Conservation (phyloP, 2,113 vertebrate species). For the Raphicerus campestris region DNA sequence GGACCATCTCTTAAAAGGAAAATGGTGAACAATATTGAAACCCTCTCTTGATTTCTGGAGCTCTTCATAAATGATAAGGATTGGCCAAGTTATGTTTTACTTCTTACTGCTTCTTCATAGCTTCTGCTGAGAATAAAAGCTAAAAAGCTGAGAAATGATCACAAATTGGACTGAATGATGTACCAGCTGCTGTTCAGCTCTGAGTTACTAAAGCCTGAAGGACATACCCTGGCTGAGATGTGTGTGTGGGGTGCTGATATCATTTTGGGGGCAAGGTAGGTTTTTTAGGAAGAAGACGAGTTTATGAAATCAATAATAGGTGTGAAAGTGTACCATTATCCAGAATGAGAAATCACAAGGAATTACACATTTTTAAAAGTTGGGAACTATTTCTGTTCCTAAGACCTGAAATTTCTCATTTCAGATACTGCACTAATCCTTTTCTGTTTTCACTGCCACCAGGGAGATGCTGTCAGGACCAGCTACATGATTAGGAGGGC, state of each 20-base stretch:
- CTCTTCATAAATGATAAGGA: conserved; percentile 1
- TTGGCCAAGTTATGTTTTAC: neutral
- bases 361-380: neutral
- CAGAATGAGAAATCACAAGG: neutral
- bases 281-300: neutral
- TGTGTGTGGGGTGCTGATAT: neutral
- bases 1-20: neutral
- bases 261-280: neutral
- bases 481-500: neutral
- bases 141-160: conserved; percentile 21
- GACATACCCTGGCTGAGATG: neutral
- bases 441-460: neutral
- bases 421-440: neutral
- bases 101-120: neutral
- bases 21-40: neutral
- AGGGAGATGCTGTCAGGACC: neutral
- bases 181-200: neutral
- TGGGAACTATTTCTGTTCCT: neutral
- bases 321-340: neutral
- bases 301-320: neutral
- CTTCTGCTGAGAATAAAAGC: conserved; percentile 24
- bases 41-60: neutral
- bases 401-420: neutral
- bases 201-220: neutral
- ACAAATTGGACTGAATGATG: neutral